Conservation (phyloP, 2,797 vertebrate genomes). For the Gymnopithys bicolor region DNA sequence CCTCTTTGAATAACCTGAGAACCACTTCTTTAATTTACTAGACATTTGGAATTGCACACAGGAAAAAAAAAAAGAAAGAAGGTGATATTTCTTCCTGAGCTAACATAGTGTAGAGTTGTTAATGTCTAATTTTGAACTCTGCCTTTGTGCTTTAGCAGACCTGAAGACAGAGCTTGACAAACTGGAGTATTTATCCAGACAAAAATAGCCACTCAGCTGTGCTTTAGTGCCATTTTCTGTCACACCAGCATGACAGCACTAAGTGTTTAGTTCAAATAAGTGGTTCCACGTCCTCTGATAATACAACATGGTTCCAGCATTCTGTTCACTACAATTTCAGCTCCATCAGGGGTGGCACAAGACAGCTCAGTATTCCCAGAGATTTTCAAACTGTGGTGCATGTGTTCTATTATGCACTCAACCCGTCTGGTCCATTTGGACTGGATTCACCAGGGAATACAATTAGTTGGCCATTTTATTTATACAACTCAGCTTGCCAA, state of each 20-base stretch:
- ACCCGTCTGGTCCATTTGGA: conserved; percentile 80
- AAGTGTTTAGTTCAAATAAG: conserved; percentile 90
- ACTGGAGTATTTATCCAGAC: conserved; percentile 81
- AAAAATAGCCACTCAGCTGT: conserved; percentile 85
- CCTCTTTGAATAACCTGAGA: neutral
- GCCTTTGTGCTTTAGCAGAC: conserved; percentile 61
- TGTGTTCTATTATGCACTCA: conserved; percentile 81
- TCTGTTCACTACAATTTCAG: conserved; percentile 82
- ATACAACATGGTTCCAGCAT: conserved; percentile 87
- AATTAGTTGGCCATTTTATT: conserved; percentile 66
- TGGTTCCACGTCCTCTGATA: conserved; percentile 88
- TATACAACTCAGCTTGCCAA: conserved; percentile 42
- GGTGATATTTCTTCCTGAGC: neutral
- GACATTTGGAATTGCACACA: neutral
- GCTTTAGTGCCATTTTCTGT: conserved; percentile 92
- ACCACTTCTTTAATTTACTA: neutral
- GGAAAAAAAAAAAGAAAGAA: neutral
- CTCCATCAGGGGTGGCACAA: conserved; percentile 77
- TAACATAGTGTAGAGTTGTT: neutral
- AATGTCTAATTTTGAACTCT: conserved; percentile 18
- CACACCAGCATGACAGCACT: conserved; percentile 85
- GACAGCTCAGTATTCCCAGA: conserved; percentile 79
- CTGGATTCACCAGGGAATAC: conserved; percentile 71
- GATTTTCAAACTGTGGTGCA: conserved; percentile 79
- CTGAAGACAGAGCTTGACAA: conserved; percentile 78